Conservation (phyloP, 2,113 vertebrate species). For the Pica pica region DNA sequence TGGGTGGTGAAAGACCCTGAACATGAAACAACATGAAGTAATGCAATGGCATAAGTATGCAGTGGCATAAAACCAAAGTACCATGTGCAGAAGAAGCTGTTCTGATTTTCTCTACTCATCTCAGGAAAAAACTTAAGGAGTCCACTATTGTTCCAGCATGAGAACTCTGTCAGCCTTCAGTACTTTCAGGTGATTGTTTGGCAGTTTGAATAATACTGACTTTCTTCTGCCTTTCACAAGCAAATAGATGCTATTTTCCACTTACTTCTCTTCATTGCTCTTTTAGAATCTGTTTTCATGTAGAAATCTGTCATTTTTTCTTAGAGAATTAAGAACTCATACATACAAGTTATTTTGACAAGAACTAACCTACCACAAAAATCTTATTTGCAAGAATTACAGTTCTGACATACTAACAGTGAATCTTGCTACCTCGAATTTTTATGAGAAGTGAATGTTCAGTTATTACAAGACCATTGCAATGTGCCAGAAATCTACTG, state of each 20-base stretch:
- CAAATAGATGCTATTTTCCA: constrained; percentile 1
- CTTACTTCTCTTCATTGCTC: not conserved
- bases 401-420: not conserved
- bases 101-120: not conserved
- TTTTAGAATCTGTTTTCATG: not conserved
- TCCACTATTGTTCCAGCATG: not conserved
- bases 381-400: not conserved
- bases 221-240: not conserved
- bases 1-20: not conserved
- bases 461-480: not conserved
- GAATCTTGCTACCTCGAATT: not conserved
- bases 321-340: not conserved
- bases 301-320: not conserved
- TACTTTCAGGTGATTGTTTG: not conserved
- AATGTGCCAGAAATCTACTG: not conserved
- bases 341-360: not conserved
- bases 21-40: not conserved
- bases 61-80: not conserved
- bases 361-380: not conserved
- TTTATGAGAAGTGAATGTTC: not conserved
- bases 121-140: not conserved
- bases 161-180: not conserved
- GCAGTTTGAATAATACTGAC: not conserved
- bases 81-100: not conserved
- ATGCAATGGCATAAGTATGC: not conserved